phyloP scores from a whole-genome alignment of 2,113 vertebrate genomes.

The Cephalopholis sonnerati region DNA sequence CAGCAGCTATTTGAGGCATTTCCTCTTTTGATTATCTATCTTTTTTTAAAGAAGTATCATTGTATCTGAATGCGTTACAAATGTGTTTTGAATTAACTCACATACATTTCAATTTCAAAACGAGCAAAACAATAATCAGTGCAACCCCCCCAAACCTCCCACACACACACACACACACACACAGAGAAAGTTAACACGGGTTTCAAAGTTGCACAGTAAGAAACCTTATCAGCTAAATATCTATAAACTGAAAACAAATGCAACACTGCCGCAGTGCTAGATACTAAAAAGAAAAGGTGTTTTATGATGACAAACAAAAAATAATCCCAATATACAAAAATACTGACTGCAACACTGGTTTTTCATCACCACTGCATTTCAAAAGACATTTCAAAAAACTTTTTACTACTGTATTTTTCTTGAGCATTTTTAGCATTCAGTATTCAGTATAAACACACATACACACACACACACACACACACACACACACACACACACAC shows the following conservation, averaged over 20 bases:
- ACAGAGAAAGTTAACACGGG: slow-evolving; percentile 22
- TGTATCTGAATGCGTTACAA: not conserved
- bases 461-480: slow-evolving; percentile 23
- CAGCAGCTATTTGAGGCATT: slow-evolving; percentile 10
- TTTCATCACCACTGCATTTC: not conserved
- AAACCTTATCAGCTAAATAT: slow-evolving; percentile 21
- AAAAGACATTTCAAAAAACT: slow-evolving; percentile 11
- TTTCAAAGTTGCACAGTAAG: slow-evolving; percentile 7
- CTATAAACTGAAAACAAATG: slow-evolving; percentile 17
- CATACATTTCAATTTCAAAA: not conserved
- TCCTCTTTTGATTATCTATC: not conserved
- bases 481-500: slow-evolving; percentile 34
- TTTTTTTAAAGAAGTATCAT: not conserved
- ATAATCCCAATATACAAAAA: slow-evolving; percentile 1
- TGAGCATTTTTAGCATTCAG: slow-evolving; percentile 20
- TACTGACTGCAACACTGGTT: not conserved
- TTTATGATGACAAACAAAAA: not conserved
- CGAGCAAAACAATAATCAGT: not conserved
- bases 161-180: slow-evolving; percentile 33
- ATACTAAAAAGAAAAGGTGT: not conserved
- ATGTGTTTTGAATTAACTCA: not conserved
- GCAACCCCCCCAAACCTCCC: not conserved
- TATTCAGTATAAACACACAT: slow-evolving; percentile 15
- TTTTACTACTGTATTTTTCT: not conserved
- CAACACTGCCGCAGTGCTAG: not conserved